These are phyloP conservation scores for Caerostris darwini DNA, from an alignment of 1,140 invertebrate genomes.

Conservation along the genomic window DNA sequence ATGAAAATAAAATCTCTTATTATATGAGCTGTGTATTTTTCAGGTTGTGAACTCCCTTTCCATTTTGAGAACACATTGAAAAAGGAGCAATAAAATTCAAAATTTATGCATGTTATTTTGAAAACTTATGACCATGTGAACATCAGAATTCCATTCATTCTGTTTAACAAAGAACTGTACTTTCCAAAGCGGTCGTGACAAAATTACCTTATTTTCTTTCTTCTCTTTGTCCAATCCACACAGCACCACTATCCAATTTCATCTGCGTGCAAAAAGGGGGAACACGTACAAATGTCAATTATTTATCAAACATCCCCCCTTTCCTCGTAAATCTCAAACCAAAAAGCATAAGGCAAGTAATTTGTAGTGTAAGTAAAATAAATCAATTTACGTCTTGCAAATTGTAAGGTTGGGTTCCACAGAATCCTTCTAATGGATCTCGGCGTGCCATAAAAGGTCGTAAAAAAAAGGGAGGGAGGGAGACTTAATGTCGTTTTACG, in stretches of 20 bases:
- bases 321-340: neutral
- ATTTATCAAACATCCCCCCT: neutral
- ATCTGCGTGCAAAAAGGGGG: neutral
- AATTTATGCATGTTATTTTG: too few species aligned
- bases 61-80: too few species aligned
- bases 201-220: neutral
- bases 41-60: too few species aligned
- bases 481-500: slow-evolving; percentile 17
- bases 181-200: neutral
- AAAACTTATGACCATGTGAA: too few species aligned
- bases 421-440: slow-evolving; percentile 21
- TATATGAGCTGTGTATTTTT: too few species aligned
- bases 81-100: too few species aligned
- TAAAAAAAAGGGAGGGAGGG: neutral
- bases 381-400: slow-evolving; percentile 61
- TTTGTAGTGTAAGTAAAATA: slow-evolving; percentile 53
- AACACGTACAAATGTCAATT: neutral
- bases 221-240: neutral
- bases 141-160: too few species aligned
- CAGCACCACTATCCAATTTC: neutral
- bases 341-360: neutral
- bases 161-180: too few species aligned
- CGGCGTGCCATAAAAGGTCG: neutral
- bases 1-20: too few species aligned
- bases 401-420: neutral